Percentiles rank a stretch among this genome's conserved stretches.
These are phyloP conservation scores for Eulacestoma nigropectus DNA, from an alignment of 2,113 vertebrate genomes.

Conservation along the genomic window DNA sequence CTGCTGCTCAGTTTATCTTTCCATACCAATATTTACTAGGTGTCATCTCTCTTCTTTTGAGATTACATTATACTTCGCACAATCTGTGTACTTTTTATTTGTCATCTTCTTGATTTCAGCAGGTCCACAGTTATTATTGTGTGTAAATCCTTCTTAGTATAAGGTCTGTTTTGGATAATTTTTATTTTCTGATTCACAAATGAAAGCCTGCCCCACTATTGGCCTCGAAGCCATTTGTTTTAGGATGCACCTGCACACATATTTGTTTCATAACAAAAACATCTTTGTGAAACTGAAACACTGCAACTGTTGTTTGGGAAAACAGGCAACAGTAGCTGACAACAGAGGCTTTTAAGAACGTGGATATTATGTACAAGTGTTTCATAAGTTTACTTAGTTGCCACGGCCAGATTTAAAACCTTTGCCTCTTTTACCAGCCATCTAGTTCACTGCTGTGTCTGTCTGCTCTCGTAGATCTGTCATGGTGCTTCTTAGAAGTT, in stretches of 20 bases:
- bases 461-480: neutral
- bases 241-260: conserved; percentile 19
- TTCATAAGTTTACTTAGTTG: neutral
- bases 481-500: neutral
- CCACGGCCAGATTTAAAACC: neutral
- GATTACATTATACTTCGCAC: neutral
- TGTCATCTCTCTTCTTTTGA: neutral
- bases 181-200: conserved; percentile 28
- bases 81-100: conserved; percentile 35
- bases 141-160: neutral
- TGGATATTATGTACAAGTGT: neutral
- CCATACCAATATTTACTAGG: neutral
- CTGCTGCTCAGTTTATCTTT: conserved; percentile 28
- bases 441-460: neutral
- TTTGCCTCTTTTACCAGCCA: neutral
- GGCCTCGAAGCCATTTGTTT: neutral
- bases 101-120: neutral
- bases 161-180: neutral
- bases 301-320: neutral
- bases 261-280: neutral
- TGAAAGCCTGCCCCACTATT: neutral
- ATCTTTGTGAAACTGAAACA: conserved; percentile 12
- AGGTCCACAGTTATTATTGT: neutral
- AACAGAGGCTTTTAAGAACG: neutral
- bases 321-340: neutral